Base-by-base conservation (phyloP, 2,797 vertebrate species). In the Pachyuromys duprasi region DNA sequence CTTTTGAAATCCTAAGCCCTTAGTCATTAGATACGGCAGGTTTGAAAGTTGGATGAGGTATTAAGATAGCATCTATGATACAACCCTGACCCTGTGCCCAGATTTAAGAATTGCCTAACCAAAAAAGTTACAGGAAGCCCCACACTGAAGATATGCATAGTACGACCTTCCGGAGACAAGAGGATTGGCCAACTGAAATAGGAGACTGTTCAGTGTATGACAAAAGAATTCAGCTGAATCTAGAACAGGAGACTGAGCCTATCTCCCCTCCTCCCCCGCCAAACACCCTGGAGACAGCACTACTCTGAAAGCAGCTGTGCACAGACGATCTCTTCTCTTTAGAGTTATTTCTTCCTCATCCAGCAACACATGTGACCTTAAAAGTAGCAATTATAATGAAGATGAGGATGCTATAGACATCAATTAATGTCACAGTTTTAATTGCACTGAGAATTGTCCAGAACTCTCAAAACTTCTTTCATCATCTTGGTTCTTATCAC, bases 401-500 rank as follows among this genome's bases (percentile, higher is more conserved):
- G n/a, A 81, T 49, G 4, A 90, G 17, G 75, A 95, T 86, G 42
- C 31, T 82, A 91, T 26, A 90, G 36, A 12, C 49, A 89, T 78
- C 84, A 86, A 70, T 67, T 60, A 81, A 86, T 89, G 80, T 74
- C 72, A 84, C 62, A 82, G 60, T 87, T 69, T 89, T 70, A 91
- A 42, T 57, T 91, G 49, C 75, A 86, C 17, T 82, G 60, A 93
- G 76, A 96, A 86, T 5, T 90, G 22, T 62, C 76, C 33, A 65
- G 57, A 86, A 86, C 33, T 90, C 86, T 95, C 57, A 90, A 90
- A 87, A 83, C 42, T 75, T 84, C 57, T 74, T 87, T 96, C 65
- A 94, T 90, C 55, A 80, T 70, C 67, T 97, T 89, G 31, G 33
- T 96, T 94, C 86, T 87, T 93, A 96, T 33, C 65, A 62, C 24